A percentile compares a stretch with the other conserved stretches of the same genome.
These are phyloP conservation scores for Pycnomerus fuliginosus DNA, from an alignment of 2,888 invertebrate genomes.

Conservation along the genomic window DNA sequence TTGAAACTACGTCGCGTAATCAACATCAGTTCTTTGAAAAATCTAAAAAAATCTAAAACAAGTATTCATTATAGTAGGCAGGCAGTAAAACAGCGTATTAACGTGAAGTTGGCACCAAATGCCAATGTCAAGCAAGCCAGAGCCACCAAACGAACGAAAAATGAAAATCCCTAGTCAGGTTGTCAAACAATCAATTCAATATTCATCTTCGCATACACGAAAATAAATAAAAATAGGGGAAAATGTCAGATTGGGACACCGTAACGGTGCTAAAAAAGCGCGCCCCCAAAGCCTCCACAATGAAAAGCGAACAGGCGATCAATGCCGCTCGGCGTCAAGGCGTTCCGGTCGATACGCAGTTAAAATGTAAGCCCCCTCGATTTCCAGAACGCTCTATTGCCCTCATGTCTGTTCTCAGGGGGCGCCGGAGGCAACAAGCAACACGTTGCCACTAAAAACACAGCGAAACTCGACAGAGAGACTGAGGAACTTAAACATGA, in stretches of 20 bases:
- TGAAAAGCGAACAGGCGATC: conserved; percentile 90
- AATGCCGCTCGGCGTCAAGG: conserved; percentile 94
- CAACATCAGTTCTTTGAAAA: too few species aligned
- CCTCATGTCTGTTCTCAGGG: conserved; percentile 60
- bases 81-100: too few species aligned
- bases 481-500: conserved; percentile 98
- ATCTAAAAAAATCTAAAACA: too few species aligned
- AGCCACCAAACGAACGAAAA: too few species aligned
- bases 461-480: conserved; percentile 96
- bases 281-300: conserved; percentile 83
- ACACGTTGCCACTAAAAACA: conserved; percentile 93
- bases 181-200: too few species aligned
- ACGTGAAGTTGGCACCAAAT: too few species aligned
- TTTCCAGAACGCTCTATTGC: neutral
- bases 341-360: conserved; percentile 86
- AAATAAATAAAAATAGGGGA: neutral
- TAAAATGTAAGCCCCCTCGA: conserved; percentile 74
- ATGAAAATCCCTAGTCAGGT: too few species aligned
- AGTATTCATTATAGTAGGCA: too few species aligned
- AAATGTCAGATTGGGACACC: conserved; percentile 85
- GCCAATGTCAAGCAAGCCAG: too few species aligned
- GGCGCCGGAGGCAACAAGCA: conserved; percentile 97
- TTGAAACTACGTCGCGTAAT: too few species aligned
- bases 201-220: neutral
- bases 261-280: conserved; percentile 91